phyloP scores from a whole-genome alignment of 1,140 invertebrate species.

The Oreohelix idahoensis region DNA sequence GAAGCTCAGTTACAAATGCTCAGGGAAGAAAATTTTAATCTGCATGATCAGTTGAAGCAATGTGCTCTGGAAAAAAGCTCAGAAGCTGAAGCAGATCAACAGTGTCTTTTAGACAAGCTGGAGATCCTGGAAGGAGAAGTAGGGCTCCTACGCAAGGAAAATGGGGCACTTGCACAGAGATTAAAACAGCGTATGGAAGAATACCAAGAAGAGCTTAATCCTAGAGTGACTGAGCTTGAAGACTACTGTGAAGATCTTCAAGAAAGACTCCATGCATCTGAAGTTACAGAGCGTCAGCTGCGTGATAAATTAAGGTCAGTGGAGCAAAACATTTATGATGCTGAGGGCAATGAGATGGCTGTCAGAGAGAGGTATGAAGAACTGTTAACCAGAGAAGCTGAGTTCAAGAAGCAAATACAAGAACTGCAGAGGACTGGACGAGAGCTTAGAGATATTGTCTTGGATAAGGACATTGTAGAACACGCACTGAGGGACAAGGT shows the following conservation, averaged over 20 bases:
- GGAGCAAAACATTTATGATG: slow-evolving; percentile 63
- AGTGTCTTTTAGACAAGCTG: slow-evolving; percentile 34
- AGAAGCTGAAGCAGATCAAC: slow-evolving; percentile 33
- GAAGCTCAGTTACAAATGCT: background rate
- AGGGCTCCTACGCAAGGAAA: slow-evolving; percentile 44
- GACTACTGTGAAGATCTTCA: slow-evolving; percentile 60
- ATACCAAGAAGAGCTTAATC: slow-evolving; percentile 47
- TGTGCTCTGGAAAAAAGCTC: slow-evolving; percentile 21
- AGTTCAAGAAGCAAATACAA: slow-evolving; percentile 54
- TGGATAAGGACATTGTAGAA: slow-evolving; percentile 64
- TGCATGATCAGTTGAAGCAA: slow-evolving; percentile 21
- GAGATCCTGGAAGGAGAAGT: slow-evolving; percentile 34
- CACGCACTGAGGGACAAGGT: slow-evolving; percentile 63
- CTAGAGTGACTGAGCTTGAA: slow-evolving; percentile 56
- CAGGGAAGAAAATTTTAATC: slow-evolving; percentile 13
- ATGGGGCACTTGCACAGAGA: slow-evolving; percentile 37
- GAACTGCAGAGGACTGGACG: slow-evolving; percentile 54
- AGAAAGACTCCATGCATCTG: slow-evolving; percentile 57
- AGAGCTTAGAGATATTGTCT: slow-evolving; percentile 62
- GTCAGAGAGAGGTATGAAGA: slow-evolving; percentile 59
- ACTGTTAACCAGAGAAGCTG: slow-evolving; percentile 47
- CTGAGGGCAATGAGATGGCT: slow-evolving; percentile 58
- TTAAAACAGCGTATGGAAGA: slow-evolving; percentile 38
- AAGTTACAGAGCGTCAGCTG: slow-evolving; percentile 57
- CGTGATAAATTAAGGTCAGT: slow-evolving; percentile 61